A percentile compares a stretch with the other conserved stretches of the same genome.
Conservation (phyloP, 2,888 invertebrate species). For the Campaea margaritaria region DNA sequence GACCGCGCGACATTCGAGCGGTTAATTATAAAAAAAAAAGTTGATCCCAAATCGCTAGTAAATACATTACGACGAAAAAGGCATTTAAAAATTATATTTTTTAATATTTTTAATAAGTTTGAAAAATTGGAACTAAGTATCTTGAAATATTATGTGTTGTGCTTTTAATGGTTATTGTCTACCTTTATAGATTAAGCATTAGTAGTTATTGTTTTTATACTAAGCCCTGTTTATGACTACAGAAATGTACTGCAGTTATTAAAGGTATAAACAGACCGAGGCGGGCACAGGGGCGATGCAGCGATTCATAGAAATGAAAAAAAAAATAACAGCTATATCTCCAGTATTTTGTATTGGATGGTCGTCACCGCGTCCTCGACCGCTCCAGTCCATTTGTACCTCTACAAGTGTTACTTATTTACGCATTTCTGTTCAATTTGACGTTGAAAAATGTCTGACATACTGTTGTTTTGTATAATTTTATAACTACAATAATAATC, state of each 20-base stretch:
- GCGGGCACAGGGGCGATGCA: too few relatives aligned
- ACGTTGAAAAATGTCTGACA: constrained; percentile 19
- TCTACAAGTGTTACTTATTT: not conserved
- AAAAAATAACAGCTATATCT: too few relatives aligned
- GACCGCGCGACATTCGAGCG: too few relatives aligned
- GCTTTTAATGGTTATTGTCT: constrained; percentile 36
- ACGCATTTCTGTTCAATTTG: constrained; percentile 16
- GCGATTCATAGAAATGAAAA: too few relatives aligned
- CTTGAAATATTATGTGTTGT: constrained; percentile 40
- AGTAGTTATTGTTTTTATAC: constrained; percentile 42
- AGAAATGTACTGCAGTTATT: constrained; percentile 9
- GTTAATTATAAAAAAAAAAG: too few relatives aligned
- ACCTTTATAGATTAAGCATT: constrained; percentile 34
- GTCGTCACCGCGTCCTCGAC: too few relatives aligned
- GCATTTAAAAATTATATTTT: constrained; percentile 38
- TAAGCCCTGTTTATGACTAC: constrained; percentile 26
- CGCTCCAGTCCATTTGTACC: too few relatives aligned
- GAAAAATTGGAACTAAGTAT: not conserved
- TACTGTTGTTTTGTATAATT: constrained; percentile 1
- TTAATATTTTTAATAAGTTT: constrained; percentile 17
- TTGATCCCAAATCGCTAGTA: not conserved
- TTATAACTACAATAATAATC: constrained; percentile 36
- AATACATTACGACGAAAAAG: constrained; percentile 10
- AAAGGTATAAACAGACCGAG: too few relatives aligned
- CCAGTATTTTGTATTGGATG: too few relatives aligned